Evolutionary conservation across 2,888 invertebrate genomes (phyloP), one percentile per base, ranked within the genome.

Genomic region (Drosophila hawaiiensis): DNA sequence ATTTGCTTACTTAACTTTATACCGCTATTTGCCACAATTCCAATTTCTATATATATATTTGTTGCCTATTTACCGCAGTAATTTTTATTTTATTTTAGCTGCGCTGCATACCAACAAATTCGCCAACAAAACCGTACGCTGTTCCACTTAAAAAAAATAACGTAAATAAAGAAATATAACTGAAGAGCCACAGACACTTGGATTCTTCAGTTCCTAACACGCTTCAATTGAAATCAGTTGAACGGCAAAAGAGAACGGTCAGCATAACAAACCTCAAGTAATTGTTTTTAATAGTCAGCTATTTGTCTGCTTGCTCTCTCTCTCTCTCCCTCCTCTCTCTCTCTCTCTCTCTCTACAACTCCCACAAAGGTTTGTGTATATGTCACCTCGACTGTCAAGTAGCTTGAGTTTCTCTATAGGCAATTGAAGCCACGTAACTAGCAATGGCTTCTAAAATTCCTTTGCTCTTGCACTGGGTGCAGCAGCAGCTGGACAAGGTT

Each of bases 361-460:
- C 68, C 75, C 81, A 78, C 83, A 56, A 61, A 43, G 53, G 78
- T 50, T 66, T 75, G 54, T 66, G 65, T 61, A 55, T 53, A 28
- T 75, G 62, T 77, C 89, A 83, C 69, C 76, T 52, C 83, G 87
- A 60, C 81, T 80, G 81, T 68, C 64, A 43, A 74, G 74, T 47
- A 47, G 59, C 52, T 67, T 29, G 61, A 63, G 73, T 70, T 71
- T 73, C 80, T 76, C 69, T 68, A 68, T 47, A 62, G 65, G 80
- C 78, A 73, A 70, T 82, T 77, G 67, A 75, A 82, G 82, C 88
- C 87, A 84, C 87, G 76, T 89, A 73, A 75, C 74, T 70, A 70
- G 76, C 89, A 82, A 84, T 88, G 83, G 83, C 80, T 85, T 60
- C 82, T 71, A 66, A 76, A 86, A 89, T 89, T 85, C 90, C 74